Conservation (phyloP, 2,888 invertebrate species). For the Lepidochrysops patricia region DNA sequence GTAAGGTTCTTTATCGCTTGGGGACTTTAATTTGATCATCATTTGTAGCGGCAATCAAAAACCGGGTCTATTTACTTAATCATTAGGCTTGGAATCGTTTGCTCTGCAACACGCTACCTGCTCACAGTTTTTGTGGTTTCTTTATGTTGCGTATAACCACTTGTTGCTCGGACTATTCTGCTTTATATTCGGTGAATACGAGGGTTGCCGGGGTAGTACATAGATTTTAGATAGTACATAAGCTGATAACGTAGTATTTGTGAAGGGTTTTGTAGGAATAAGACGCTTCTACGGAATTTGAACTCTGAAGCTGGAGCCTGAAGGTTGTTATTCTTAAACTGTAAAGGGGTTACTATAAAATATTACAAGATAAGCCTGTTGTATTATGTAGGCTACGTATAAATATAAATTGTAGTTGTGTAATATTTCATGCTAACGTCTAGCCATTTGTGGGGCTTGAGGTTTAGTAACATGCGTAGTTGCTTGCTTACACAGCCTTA, state of each 20-base stretch:
- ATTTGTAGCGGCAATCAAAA: conserved; percentile 41
- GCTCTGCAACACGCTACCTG: conserved; percentile 52
- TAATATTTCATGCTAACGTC: conserved; percentile 1
- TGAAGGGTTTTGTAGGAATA: too few species aligned
- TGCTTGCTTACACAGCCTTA: background rate
- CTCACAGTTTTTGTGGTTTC: conserved; percentile 60
- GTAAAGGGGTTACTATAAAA: too few species aligned
- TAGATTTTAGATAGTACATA: background rate
- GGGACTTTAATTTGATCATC: conserved; percentile 32
- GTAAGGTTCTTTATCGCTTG: conserved; percentile 48
- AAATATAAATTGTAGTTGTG: background rate
- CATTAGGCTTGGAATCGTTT: conserved; percentile 54
- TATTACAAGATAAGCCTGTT: background rate
- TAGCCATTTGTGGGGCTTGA: conserved; percentile 8
- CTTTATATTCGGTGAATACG: conserved; percentile 39
- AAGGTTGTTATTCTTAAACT: too few species aligned
- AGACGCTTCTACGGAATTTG: too few species aligned
- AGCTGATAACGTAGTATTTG: background rate
- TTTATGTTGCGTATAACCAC: conserved; percentile 63
- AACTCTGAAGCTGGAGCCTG: too few species aligned
- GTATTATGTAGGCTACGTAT: background rate
- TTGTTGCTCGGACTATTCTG: conserved; percentile 63
- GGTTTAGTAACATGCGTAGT: background rate
- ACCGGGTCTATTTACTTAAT: conserved; percentile 50
- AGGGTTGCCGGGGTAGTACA: conserved; percentile 10